Percentiles rank a stretch among this genome's conserved stretches.
These are phyloP conservation scores for Metridium senile DNA, from an alignment of 92 coral and sea anemone species.

Conservation along the genomic window DNA sequence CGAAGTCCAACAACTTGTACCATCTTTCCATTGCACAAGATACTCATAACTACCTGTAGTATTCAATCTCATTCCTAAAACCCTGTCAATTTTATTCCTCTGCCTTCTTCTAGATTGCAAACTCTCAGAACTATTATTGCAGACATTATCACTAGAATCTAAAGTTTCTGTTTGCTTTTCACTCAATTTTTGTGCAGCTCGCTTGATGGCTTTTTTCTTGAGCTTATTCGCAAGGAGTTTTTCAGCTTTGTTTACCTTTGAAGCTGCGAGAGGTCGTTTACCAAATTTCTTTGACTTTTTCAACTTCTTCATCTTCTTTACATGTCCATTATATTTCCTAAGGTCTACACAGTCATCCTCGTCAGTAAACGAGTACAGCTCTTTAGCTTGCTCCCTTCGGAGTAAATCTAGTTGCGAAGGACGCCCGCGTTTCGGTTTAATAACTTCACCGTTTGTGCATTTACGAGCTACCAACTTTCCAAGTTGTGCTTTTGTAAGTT, in stretches of 20 bases:
- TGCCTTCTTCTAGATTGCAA: slow-evolving; percentile 54
- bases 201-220: slow-evolving; percentile 78
- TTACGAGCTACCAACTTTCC: slow-evolving; percentile 64
- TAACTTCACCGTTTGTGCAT: slow-evolving; percentile 38
- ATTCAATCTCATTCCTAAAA: slow-evolving; percentile 88
- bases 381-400: slow-evolving; percentile 47
- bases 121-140: slow-evolving; percentile 25
- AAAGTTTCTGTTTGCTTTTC: slow-evolving; percentile 19
- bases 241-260: slow-evolving; percentile 61
- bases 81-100: slow-evolving; percentile 82
- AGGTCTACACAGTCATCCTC: slow-evolving; percentile 55
- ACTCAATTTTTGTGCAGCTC: slow-evolving; percentile 56
- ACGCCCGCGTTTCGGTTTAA: slow-evolving; percentile 80
- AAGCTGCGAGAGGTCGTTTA: slow-evolving; percentile 74
- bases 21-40: slow-evolving; percentile 97
- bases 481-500: slow-evolving; percentile 63
- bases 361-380: slow-evolving; percentile 71
- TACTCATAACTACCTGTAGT: slow-evolving; percentile 74
- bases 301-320: slow-evolving; percentile 69
- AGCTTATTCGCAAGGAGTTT: slow-evolving; percentile 61
- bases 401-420: slow-evolving; percentile 52
- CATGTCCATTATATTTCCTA: slow-evolving; percentile 22
- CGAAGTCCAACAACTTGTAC: slow-evolving; percentile 97
- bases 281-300: slow-evolving; percentile 37
- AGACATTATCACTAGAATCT: slow-evolving; percentile 33